Evolutionary conservation across 53 echinoderm and acorn worm genomes (phyloP).

Genomic region (Antedon mediterranea): DNA sequence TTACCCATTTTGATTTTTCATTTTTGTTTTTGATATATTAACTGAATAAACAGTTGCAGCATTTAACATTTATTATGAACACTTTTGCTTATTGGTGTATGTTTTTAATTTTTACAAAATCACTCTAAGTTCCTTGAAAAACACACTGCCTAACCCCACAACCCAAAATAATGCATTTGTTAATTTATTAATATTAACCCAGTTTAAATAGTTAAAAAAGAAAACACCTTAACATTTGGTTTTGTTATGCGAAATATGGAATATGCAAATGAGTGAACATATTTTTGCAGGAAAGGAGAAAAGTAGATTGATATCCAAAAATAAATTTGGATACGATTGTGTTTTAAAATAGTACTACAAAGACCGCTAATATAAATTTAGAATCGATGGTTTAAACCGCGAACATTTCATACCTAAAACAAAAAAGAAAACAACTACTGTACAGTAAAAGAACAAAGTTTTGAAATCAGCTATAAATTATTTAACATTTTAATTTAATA

Average conservation of each 20-base stretch:
- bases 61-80: background rate
- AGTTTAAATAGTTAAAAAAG: background rate
- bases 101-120: background rate
- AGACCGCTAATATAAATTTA: too few species aligned
- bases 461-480: too few species aligned
- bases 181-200: background rate
- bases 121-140: background rate
- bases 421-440: too few species aligned
- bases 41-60: background rate
- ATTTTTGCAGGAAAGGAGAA: background rate
- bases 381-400: too few species aligned
- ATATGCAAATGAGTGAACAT: background rate
- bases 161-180: slow-evolving; percentile 1
- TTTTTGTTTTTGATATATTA: background rate
- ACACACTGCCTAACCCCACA: background rate
- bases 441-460: too few species aligned
- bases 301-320: too few species aligned
- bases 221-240: background rate
- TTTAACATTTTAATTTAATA: too few species aligned
- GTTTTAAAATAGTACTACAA: too few species aligned
- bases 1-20: background rate
- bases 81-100: background rate
- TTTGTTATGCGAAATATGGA: background rate
- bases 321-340: too few species aligned
- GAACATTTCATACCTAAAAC: too few species aligned